These are phyloP conservation scores for Drosophila malerkotliana DNA, from an alignment of 1,140 invertebrate genomes.

Conservation along the genomic window DNA sequence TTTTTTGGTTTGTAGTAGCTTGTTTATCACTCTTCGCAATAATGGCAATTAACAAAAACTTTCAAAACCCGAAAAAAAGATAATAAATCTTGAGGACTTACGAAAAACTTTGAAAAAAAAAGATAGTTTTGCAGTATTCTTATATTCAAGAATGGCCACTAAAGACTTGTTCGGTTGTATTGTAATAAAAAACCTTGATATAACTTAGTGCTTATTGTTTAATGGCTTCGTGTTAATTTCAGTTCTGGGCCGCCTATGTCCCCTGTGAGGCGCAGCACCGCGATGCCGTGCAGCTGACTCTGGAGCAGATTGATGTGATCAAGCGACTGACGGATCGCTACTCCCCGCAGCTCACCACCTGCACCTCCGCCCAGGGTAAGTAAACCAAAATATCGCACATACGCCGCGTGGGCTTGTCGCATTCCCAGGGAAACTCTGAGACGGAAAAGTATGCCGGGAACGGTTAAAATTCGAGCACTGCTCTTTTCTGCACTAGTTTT, in stretches of 20 bases:
- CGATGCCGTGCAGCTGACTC: conserved; percentile 90
- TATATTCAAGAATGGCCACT: neutral
- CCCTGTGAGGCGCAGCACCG: conserved; percentile 92
- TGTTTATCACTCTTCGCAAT: conserved; percentile 33
- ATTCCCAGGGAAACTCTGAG: conserved; percentile 21
- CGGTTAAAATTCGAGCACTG: conserved; percentile 22
- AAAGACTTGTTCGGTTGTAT: too few species aligned
- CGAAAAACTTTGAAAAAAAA: neutral
- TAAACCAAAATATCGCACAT: conserved; percentile 48
- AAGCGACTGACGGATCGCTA: conserved; percentile 89
- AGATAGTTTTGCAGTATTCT: neutral
- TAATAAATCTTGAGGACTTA: conserved; percentile 14
- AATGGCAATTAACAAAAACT: conserved; percentile 51
- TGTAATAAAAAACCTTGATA: too few species aligned
- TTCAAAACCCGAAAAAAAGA: conserved; percentile 5
- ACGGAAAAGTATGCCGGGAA: conserved; percentile 31
- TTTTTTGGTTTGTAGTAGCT: conserved; percentile 10
- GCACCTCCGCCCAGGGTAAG: conserved; percentile 89
- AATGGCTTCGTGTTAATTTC: conserved; percentile 49
- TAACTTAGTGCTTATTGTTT: neutral
- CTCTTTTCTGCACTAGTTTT: conserved; percentile 24
- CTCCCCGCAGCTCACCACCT: conserved; percentile 87
- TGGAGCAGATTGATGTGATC: conserved; percentile 93
- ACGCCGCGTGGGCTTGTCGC: conserved; percentile 41
- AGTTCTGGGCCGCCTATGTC: conserved; percentile 96